phyloP scores from a whole-genome alignment of 2,113 vertebrate genomes.

The Grallaria varia region DNA sequence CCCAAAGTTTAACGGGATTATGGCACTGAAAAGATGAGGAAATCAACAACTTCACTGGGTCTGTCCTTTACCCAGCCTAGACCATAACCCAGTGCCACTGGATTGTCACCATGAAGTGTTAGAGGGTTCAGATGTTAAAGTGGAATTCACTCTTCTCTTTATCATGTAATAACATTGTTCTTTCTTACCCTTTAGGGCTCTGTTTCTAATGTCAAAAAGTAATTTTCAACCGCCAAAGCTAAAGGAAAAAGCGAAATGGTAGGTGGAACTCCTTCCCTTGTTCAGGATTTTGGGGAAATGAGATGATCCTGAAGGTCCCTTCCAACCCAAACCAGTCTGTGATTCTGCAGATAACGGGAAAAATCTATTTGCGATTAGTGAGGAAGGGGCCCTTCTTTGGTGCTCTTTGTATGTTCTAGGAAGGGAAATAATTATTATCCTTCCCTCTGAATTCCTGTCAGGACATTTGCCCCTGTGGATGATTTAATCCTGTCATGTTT shows the following conservation, averaged over 20 bases:
- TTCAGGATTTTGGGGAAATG: background rate
- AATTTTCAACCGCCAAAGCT: slow-evolving; percentile 96
- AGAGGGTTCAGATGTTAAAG: background rate
- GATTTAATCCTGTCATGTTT: background rate
- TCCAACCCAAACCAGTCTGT: background rate
- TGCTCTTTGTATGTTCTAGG: background rate
- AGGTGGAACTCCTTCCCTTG: slow-evolving; percentile 34
- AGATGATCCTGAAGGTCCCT: background rate
- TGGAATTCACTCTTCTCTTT: background rate
- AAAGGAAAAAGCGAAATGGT: slow-evolving; percentile 98
- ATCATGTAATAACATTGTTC: background rate
- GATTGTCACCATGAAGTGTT: background rate
- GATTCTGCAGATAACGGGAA: background rate
- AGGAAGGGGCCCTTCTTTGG: background rate
- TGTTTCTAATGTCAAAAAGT: slow-evolving; percentile 98
- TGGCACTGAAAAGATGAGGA: background rate
- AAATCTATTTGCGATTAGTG: background rate
- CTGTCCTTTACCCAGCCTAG: background rate
- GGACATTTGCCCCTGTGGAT: background rate
- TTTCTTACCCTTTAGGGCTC: slow-evolving; percentile 79
- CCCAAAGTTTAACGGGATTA: background rate
- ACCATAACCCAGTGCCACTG: background rate
- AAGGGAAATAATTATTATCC: background rate
- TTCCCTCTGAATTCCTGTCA: background rate
- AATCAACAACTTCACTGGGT: background rate